Evolutionary conservation across 1,140 invertebrate species (phyloP).

Genomic region (Paraescarpia echinospica): DNA sequence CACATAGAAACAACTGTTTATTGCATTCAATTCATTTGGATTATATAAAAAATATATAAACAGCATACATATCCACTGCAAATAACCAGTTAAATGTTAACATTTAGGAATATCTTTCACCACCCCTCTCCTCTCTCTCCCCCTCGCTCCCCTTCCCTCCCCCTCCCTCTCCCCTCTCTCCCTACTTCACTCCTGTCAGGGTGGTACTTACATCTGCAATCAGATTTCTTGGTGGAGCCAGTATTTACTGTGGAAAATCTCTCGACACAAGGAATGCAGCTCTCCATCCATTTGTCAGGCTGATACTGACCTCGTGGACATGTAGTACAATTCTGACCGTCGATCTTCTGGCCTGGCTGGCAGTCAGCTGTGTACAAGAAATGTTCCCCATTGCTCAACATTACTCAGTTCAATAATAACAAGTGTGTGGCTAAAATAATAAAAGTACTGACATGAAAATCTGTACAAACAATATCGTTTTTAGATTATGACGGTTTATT

Average conservation of each 20-base stretch:
- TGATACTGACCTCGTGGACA: conserved; percentile 94
- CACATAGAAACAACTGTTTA: background rate
- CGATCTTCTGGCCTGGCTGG: conserved; percentile 77
- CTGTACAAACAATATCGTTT: background rate
- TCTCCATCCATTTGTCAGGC: conserved; percentile 64
- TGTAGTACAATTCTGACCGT: conserved; percentile 72
- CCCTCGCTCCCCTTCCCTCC: no score
- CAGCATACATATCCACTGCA: no score
- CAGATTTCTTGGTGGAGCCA: conserved; percentile 15
- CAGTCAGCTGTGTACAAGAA: conserved; percentile 48
- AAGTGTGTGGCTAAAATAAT: background rate
- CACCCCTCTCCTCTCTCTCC: no score
- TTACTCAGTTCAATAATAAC: background rate
- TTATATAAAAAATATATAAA: background rate
- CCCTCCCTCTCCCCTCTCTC: background rate
- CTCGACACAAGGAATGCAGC: background rate
- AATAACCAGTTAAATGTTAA: no score
- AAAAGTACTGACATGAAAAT: background rate
- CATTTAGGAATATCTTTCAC: no score
- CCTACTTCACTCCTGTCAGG: conserved; percentile 42
- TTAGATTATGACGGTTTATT: no score
- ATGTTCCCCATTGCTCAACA: background rate
- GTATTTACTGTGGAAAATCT: conserved; percentile 20
- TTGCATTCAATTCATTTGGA: background rate
- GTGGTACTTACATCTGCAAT: conserved; percentile 26